These are phyloP conservation scores for Caiman crocodilus DNA, from an alignment of 2,797 vertebrate species.

Conservation along the genomic window DNA sequence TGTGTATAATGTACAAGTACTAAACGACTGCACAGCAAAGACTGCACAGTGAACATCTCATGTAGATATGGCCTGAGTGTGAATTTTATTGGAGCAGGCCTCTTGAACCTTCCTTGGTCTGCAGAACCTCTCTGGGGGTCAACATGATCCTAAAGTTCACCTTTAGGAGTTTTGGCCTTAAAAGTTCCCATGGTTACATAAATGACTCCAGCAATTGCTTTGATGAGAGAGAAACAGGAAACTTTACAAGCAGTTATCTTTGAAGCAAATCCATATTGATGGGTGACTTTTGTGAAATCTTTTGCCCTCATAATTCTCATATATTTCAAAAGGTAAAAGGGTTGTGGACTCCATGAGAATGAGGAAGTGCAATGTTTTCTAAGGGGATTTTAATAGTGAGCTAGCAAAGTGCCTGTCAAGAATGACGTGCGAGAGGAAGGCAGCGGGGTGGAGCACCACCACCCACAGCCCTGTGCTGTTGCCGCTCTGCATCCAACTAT, in stretches of 20 bases:
- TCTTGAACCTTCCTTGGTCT: background rate
- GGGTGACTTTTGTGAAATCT: background rate
- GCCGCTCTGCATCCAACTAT: no score
- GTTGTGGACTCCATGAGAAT: background rate
- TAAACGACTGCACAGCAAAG: no score
- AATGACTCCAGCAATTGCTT: background rate
- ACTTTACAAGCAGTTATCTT: background rate
- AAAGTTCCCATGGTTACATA: background rate
- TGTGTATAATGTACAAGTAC: no score
- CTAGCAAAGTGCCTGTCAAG: accelerated
- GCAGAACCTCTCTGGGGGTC: background rate
- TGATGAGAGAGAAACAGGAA: background rate
- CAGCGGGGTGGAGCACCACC: background rate
- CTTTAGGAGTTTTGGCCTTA: background rate
- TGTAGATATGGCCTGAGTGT: no score
- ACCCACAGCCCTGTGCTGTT: no score
- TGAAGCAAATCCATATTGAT: background rate
- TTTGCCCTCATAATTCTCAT: background rate
- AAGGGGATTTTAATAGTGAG: background rate
- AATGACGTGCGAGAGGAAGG: accelerated
- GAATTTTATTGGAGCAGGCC: accelerated
- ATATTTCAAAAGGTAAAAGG: background rate
- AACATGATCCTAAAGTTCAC: no score
- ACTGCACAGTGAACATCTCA: no score
- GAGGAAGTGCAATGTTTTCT: background rate